phyloP scores from a whole-genome alignment of 2,797 vertebrate species.

The Smutsia temminckii region DNA sequence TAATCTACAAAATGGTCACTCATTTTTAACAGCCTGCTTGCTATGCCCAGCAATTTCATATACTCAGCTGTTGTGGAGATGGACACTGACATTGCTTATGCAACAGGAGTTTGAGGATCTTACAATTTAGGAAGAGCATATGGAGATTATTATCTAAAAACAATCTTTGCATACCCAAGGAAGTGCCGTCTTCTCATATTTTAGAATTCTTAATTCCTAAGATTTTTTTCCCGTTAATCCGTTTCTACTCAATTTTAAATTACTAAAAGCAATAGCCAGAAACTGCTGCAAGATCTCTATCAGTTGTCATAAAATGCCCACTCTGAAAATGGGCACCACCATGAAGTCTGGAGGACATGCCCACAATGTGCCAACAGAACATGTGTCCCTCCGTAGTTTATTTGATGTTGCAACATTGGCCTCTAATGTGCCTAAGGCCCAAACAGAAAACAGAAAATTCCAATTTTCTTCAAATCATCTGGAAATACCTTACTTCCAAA shows the following conservation, averaged over 20 bases:
- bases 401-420: neutral
- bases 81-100: neutral
- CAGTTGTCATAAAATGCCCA: constrained; percentile 17
- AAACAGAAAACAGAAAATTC: constrained; percentile 48
- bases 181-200: neutral
- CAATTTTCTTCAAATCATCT: neutral
- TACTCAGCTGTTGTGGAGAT: neutral
- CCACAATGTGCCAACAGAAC: neutral
- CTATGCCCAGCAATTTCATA: neutral
- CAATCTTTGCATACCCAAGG: neutral
- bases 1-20: neutral
- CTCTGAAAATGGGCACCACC: neutral
- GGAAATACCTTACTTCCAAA: constrained; percentile 34
- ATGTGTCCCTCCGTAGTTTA: neutral
- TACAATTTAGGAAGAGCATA: neutral
- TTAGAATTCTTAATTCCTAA: neutral
- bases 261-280: constrained; percentile 15
- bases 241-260: constrained; percentile 43
- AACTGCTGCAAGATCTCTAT: neutral
- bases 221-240: neutral
- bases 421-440: neutral
- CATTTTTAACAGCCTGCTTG: constrained; percentile 3
- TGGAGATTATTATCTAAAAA: neutral
- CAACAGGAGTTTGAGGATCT: neutral
- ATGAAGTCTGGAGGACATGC: neutral